Conservation (phyloP, 1,140 invertebrate genomes). For the Ooceraea biroi region DNA sequence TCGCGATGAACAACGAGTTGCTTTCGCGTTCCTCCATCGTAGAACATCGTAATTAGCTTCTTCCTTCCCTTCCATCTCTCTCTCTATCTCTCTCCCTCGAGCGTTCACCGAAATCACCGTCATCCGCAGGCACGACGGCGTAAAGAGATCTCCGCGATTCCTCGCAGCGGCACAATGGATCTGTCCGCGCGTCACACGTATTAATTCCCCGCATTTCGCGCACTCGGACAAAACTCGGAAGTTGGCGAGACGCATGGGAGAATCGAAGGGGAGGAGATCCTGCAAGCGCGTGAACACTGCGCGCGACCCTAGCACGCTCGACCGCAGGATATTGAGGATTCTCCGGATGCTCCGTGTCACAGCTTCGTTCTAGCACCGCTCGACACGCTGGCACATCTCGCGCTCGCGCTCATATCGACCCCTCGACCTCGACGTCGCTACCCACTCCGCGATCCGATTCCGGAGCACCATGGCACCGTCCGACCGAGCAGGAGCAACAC, state of each 20-base stretch:
- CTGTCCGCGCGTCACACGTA: background rate
- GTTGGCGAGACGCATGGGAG: background rate
- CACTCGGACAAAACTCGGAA: background rate
- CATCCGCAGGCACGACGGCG: background rate
- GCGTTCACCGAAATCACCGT: background rate
- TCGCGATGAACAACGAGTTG: background rate
- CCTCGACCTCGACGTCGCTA: slow-evolving; percentile 65
- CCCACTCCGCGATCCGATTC: slow-evolving; percentile 58
- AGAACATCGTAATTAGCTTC: slow-evolving; percentile 7
- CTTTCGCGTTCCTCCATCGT: slow-evolving; percentile 2
- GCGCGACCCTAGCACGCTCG: background rate
- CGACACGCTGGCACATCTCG: slow-evolving; percentile 37
- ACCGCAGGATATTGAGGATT: slow-evolving; percentile 1
- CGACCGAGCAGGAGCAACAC: slow-evolving; percentile 30
- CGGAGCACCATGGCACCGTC: slow-evolving; percentile 18
- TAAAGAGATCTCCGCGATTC: slow-evolving; percentile 7
- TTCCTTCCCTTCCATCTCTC: slow-evolving; percentile 14
- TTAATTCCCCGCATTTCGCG: background rate
- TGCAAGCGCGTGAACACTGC: no score
- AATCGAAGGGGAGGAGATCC: no score
- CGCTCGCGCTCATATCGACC: slow-evolving; percentile 71
- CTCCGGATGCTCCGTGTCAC: slow-evolving; percentile 40
- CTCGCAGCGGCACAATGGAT: background rate
- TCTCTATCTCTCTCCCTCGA: background rate
- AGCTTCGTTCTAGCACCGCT: slow-evolving; percentile 63